These are phyloP conservation scores for Paramisgurnus dabryanus DNA, from an alignment of 2,113 vertebrate genomes.

Conservation along the genomic window DNA sequence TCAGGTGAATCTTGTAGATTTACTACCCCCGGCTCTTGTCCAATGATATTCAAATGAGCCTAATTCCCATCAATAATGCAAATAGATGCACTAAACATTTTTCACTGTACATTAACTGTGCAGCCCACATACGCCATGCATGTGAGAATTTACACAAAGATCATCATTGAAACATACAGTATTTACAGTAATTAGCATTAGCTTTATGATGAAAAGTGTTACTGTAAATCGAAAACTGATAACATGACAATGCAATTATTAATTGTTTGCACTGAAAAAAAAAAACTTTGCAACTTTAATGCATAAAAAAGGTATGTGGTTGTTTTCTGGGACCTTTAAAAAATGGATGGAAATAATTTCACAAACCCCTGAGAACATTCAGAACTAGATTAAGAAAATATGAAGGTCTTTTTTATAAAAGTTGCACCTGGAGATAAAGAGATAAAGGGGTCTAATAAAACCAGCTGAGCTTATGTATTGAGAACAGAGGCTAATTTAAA, in stretches of 20 bases:
- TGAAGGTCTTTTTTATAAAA: background rate
- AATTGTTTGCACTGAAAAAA: background rate
- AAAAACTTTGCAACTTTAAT: background rate
- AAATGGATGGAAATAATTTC: background rate
- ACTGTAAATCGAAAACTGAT: no score
- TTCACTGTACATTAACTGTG: slow-evolving; percentile 32
- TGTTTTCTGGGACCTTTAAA: background rate
- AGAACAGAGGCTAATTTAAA: slow-evolving; percentile 68
- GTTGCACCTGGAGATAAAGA: slow-evolving; percentile 41
- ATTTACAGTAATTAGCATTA: background rate
- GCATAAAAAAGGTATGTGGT: background rate
- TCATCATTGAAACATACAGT: background rate
- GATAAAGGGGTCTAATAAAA: slow-evolving; percentile 63
- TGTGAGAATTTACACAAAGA: slow-evolving; percentile 8
- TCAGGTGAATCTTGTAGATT: slow-evolving; percentile 52
- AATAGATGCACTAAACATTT: slow-evolving; percentile 46
- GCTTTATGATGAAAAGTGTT: no score
- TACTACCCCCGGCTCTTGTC: slow-evolving; percentile 53
- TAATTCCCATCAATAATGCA: slow-evolving; percentile 58
- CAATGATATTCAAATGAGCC: slow-evolving; percentile 55
- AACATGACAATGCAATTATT: no score
- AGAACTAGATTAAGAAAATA: slow-evolving; percentile 16
- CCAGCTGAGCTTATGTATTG: slow-evolving; percentile 72
- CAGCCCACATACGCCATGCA: background rate
- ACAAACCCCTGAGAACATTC: background rate